phyloP scores from a whole-genome alignment of 2,113 vertebrate species.

The Hipposideros armiger region DNA sequence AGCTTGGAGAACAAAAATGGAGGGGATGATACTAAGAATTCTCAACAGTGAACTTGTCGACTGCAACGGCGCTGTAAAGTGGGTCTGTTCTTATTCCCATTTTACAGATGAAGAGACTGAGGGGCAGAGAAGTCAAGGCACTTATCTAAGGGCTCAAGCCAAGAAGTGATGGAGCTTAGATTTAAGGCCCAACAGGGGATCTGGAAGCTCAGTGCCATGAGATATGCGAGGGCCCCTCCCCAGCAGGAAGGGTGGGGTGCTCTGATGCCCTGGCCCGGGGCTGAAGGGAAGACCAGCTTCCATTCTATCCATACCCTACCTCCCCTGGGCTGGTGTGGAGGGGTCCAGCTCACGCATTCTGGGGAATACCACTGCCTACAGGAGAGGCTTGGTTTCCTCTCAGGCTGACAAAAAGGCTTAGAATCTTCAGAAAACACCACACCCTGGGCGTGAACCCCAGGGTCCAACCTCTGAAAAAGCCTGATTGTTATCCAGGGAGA shows the following conservation, averaged over 20 bases:
- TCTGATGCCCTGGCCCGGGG: neutral
- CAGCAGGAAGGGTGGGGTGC: neutral
- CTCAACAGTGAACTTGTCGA: accelerated
- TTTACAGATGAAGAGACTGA: neutral
- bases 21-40: neutral
- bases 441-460: neutral
- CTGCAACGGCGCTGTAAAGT: accelerated
- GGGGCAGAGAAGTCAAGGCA: neutral
- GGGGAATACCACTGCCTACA: accelerated
- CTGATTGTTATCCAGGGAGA: neutral
- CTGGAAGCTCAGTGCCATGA: neutral
- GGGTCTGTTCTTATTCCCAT: neutral
- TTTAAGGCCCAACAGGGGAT: neutral
- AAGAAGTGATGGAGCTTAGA: neutral
- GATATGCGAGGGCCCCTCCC: neutral
- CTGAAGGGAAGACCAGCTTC: neutral
- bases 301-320: neutral
- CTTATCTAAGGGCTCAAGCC: neutral
- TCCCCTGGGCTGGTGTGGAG: accelerated
- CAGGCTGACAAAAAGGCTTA: neutral
- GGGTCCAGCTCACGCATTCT: neutral
- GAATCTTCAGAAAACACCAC: neutral
- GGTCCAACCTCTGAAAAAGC: neutral
- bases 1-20: neutral
- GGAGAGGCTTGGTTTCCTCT: neutral